Base-by-base conservation (phyloP, 1,140 invertebrate species). In the Campoletis sonorensis region DNA sequence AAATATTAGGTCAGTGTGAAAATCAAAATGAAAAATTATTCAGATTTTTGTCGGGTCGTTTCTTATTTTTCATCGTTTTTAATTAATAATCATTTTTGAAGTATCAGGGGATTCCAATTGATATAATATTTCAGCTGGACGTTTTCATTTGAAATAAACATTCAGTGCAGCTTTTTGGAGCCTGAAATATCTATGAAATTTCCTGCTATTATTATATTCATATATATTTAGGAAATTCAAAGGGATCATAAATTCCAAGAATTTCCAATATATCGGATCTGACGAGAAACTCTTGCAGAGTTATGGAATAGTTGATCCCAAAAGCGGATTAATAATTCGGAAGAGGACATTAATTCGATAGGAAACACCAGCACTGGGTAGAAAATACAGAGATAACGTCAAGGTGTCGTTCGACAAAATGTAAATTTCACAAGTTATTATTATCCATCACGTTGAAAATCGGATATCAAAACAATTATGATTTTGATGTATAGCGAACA, bases 341-440 rank as follows among this genome's bases (percentile, higher is more conserved):
- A 33, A 33, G 30, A 33, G 30, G 7, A 33, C 7, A 33, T 33
- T 33, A 33, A 33, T 33, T 33, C 82, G 82, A 82, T 83, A 83
- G 81, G 81, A 81, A 82, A 81, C 71, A 83, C 72, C 49, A 51
- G 49, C 4, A 51, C 4, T 18, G 49, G 18, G 49, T 18, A 51
- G 49, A 18, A 51, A 51, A 51, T 51, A 51, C 49, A 51, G 49
- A 51, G 15, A 51, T 10, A 51, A 51, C 49, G 15, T 33, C 7
- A 33, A 33, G 7, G 30, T 7, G 30, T 33, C 7, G 3, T 33
- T 33, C 30, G 30, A 33, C 7, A 2, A 7, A 2, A 33, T 33
- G 30, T 33, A 33, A 33, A 33, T 33, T 33, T 33, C 30, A 33
- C 30, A 33, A 33, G 30, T 2, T 33, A 33, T 33, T 33, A 33